These are phyloP conservation scores for Tenebrosternarchus preto DNA, from an alignment of 2,113 vertebrate species.

Conservation along the genomic window DNA sequence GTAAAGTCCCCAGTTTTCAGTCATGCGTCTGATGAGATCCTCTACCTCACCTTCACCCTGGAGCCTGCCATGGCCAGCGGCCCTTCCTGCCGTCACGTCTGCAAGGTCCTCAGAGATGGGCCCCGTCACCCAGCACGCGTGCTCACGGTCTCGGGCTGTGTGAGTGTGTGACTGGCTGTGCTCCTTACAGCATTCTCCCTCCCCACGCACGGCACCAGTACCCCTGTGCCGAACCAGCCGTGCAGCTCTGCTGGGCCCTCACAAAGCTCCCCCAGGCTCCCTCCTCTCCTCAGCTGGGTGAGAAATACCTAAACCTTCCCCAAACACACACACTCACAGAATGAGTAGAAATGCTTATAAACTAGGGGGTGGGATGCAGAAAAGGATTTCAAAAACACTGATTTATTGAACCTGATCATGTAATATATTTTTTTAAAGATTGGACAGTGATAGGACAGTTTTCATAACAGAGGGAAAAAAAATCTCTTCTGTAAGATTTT, in stretches of 20 bases:
- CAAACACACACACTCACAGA: slow-evolving; percentile 42
- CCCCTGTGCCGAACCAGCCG: slow-evolving; percentile 28
- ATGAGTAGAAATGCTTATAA: background rate
- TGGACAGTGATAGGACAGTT: background rate
- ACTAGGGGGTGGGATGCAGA: background rate
- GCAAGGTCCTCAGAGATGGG: slow-evolving; percentile 43
- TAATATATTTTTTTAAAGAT: background rate
- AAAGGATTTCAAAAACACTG: background rate
- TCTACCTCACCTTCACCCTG: slow-evolving; percentile 61
- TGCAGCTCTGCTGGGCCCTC: slow-evolving; percentile 11
- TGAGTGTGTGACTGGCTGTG: slow-evolving; percentile 29
- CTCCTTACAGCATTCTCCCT: slow-evolving; percentile 62
- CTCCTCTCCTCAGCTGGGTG: slow-evolving; percentile 65
- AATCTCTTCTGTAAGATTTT: background rate
- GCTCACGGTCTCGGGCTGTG: background rate
- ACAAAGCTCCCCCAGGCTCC: slow-evolving; percentile 47
- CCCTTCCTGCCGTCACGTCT: slow-evolving; percentile 6
- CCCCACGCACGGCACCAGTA: background rate
- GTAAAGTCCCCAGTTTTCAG: background rate
- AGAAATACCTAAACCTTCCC: slow-evolving; percentile 72
- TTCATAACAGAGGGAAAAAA: background rate
- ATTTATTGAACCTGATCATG: too few species aligned
- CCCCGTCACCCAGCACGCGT: slow-evolving; percentile 4
- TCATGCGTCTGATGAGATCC: background rate
- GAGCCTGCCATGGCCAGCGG: slow-evolving; percentile 59